Conservation (phyloP, 2,888 invertebrate species). For the Caenorhabditis sp. region DNA sequence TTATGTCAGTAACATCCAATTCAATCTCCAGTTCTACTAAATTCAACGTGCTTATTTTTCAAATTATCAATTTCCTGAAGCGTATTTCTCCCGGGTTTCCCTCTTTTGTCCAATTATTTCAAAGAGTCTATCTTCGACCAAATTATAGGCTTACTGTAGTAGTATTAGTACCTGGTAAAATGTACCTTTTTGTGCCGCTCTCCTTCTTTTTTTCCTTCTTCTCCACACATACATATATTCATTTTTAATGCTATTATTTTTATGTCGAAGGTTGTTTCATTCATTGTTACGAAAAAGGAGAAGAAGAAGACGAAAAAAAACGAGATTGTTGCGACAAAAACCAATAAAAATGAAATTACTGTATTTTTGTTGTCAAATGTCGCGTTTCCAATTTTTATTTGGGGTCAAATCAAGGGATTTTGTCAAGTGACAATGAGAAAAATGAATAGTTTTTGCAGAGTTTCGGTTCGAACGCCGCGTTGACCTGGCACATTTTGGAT, state of each 20-base stretch:
- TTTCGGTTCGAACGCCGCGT: conserved; percentile 45
- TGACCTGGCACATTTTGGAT: conserved; percentile 55
- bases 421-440: not conserved
- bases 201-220: not conserved
- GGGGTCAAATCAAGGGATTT: not conserved
- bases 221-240: not conserved
- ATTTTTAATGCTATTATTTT: conserved; percentile 5
- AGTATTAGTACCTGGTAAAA: conserved; percentile 5
- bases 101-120: too few relatives aligned
- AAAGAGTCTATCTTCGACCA: not conserved
- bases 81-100: too few relatives aligned
- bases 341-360: conserved; percentile 50
- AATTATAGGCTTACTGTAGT: not conserved
- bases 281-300: conserved; percentile 15
- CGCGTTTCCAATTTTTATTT: not conserved
- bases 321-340: conserved; percentile 48
- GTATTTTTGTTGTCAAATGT: conserved; percentile 16
- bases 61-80: too few relatives aligned
- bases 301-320: conserved; percentile 16
- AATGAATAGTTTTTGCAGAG: conserved; percentile 25
- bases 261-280: conserved; percentile 5
- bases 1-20: too few relatives aligned
- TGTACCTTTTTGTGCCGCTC: conserved; percentile 25
- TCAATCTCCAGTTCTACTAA: too few relatives aligned
- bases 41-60: too few relatives aligned